These are phyloP conservation scores for Triplophysa bombifrons DNA, from an alignment of 2,797 vertebrate genomes.

Conservation along the genomic window DNA sequence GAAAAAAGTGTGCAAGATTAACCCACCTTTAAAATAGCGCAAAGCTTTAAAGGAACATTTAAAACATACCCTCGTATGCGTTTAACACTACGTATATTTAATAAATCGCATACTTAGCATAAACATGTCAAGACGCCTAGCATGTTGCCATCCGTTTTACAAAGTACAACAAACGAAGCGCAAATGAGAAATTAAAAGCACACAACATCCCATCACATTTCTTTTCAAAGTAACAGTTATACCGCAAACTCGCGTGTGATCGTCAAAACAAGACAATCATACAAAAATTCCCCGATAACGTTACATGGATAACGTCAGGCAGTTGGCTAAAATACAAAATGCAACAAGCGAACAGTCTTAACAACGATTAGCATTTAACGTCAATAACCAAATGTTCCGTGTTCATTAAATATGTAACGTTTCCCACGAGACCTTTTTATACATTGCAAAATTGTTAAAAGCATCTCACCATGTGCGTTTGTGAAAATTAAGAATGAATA, in stretches of 20 bases:
- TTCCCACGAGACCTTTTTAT: neutral
- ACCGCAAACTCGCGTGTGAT: neutral
- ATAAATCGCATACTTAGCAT: neutral
- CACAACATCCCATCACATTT: neutral
- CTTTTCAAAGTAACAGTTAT: neutral
- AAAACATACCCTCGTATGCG: no score
- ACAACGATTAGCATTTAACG: neutral
- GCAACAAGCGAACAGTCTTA: neutral
- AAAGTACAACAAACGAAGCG: neutral
- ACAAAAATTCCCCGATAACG: neutral
- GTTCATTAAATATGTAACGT: neutral
- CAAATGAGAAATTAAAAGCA: neutral
- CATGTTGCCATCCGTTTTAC: neutral
- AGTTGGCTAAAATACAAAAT: neutral
- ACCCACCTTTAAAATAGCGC: no score
- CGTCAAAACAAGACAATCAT: neutral
- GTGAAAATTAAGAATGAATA: neutral
- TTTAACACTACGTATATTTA: no score
- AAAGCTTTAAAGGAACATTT: neutral
- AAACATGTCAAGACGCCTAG: neutral
- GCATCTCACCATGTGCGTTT: slow-evolving; percentile 30
- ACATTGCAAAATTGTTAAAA: neutral
- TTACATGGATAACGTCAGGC: no score
- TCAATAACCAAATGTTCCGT: neutral
- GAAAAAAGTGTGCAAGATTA: neutral